A percentile compares a stretch with the other conserved stretches of the same genome.
Evolutionary conservation across 1,140 invertebrate genomes (phyloP).

Genomic region (Cydia fagiglandana): DNA sequence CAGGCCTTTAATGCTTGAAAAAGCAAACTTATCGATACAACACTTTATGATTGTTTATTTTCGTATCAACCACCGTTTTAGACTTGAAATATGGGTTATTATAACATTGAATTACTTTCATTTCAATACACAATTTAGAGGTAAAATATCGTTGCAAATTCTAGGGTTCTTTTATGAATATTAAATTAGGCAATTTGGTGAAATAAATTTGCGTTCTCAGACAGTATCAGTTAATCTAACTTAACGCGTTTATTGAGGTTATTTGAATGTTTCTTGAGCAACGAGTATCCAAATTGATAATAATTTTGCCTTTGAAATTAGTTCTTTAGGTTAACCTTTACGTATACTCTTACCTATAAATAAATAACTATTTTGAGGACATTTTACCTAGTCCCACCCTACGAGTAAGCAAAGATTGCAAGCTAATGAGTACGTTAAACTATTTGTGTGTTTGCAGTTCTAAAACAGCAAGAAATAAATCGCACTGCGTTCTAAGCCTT

Average conservation of each 20-base stretch:
- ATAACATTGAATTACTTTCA: not conserved
- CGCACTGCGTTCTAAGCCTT: too few relatives aligned
- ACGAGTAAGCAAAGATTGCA: too few relatives aligned
- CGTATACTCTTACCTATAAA: too few relatives aligned
- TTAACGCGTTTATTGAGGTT: constrained; percentile 4
- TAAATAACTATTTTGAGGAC: too few relatives aligned
- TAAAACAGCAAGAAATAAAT: too few relatives aligned
- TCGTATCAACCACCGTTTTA: not conserved
- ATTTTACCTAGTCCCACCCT: too few relatives aligned
- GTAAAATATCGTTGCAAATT: constrained; percentile 17
- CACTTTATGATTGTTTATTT: not conserved
- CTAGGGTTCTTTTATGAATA: constrained; percentile 10
- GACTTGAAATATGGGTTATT: constrained; percentile 1
- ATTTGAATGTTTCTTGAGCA: not conserved
- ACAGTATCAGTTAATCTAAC: not conserved
- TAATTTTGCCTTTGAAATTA: too few relatives aligned
- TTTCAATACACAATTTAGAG: not conserved
- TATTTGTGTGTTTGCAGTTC: too few relatives aligned
- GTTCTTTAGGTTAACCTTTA: not conserved
- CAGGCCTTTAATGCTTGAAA: not conserved
- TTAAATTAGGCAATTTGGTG: constrained; percentile 14
- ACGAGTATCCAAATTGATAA: not conserved
- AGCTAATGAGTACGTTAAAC: too few relatives aligned
- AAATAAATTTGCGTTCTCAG: constrained; percentile 8
- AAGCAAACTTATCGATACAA: not conserved